Conservation (phyloP, 2,888 invertebrate genomes). For the Deilephila porcellus region DNA sequence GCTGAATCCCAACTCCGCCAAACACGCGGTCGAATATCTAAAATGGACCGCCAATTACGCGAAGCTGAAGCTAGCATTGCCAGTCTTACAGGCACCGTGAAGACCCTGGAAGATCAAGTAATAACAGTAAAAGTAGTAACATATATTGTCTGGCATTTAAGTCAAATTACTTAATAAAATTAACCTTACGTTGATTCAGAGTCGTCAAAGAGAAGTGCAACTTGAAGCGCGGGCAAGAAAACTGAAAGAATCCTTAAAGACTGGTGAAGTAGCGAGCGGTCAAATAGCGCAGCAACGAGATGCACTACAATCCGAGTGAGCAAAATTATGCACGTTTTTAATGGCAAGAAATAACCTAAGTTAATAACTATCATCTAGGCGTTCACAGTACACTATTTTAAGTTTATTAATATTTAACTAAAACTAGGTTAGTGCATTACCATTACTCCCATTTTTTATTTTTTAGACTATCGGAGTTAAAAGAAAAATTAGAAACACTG, state of each 20-base stretch:
- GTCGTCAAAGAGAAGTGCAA: constrained; percentile 74
- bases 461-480: constrained; percentile 63
- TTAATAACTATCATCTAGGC: neutral
- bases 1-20: constrained; percentile 71
- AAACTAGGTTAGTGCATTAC: too few relatives aligned
- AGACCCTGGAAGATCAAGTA: constrained; percentile 77
- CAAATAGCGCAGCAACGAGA: constrained; percentile 73
- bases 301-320: constrained; percentile 68
- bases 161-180: neutral
- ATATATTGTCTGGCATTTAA: neutral
- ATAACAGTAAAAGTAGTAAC: neutral
- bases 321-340: constrained; percentile 3
- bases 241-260: constrained; percentile 74
- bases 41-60: constrained; percentile 77
- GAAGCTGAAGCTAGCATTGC: constrained; percentile 77
- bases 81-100: constrained; percentile 73
- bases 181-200: constrained; percentile 50
- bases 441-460: neutral
- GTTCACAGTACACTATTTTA: too few relatives aligned
- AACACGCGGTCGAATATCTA: constrained; percentile 63
- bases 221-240: constrained; percentile 77
- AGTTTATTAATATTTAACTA: too few relatives aligned
- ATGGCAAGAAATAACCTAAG: neutral
- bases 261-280: constrained; percentile 70
- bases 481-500: constrained; percentile 65